phyloP scores from a whole-genome alignment of 2,888 invertebrate genomes.

The Acanthoscelides obtectus region DNA sequence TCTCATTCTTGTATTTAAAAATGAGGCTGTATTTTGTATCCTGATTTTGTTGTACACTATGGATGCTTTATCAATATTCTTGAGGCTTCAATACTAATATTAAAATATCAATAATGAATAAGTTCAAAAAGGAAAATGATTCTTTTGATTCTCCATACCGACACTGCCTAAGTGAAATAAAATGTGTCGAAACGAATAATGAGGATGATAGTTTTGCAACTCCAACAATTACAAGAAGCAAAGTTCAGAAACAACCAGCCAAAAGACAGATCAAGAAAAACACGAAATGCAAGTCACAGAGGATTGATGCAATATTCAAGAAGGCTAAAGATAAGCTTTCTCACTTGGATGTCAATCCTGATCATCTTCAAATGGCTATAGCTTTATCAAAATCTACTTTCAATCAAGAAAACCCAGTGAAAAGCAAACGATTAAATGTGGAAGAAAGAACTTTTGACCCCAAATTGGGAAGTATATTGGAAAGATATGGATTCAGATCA shows the following conservation, averaged over 20 bases:
- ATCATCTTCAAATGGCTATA: conserved; percentile 63
- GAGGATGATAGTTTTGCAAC: conserved; percentile 38
- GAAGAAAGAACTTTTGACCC: conserved; percentile 22
- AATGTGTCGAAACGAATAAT: conserved; percentile 21
- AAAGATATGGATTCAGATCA: conserved; percentile 58
- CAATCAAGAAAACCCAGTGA: conserved; percentile 24
- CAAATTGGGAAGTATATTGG: conserved; percentile 52
- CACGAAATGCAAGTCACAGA: conserved; percentile 34
- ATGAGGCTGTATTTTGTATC: too few relatives aligned
- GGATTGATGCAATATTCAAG: conserved; percentile 41
- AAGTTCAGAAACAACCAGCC: conserved; percentile 22
- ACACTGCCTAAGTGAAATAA: conserved; percentile 26
- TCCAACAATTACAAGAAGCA: conserved; percentile 25
- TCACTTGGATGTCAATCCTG: conserved; percentile 56
- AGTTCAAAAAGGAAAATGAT: conserved; percentile 1
- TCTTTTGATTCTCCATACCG: conserved; percentile 32
- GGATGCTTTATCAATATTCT: too few relatives aligned
- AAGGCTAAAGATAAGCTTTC: conserved; percentile 49
- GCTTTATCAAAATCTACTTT: conserved; percentile 59
- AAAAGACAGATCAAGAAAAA: conserved; percentile 14
- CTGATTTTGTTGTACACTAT: too few relatives aligned
- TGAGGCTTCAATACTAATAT: conserved; percentile 3
- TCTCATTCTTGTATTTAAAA: too few relatives aligned
- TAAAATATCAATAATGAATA: conserved; percentile 6
- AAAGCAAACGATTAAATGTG: conserved; percentile 15